Base-by-base conservation (phyloP, 1,140 invertebrate genomes). In the Drosophila insularis region DNA sequence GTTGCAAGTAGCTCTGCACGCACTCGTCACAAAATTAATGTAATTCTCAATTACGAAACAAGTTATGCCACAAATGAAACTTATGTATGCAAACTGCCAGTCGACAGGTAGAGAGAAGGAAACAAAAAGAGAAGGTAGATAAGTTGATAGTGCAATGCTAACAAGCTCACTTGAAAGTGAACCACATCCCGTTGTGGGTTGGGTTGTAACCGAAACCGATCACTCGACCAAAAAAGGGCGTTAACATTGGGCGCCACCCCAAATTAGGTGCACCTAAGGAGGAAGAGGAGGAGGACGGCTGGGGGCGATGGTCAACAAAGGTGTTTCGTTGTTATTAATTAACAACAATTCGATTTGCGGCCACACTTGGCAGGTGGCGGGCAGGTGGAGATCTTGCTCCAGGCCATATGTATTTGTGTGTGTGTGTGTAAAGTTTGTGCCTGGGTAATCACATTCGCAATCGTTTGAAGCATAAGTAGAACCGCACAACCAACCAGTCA, bases 11-110 rank as follows among this genome's bases (percentile, higher is more conserved):
- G 81, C 81, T 86, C 79, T 86, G 82, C 81, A 86, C 81, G 82
- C 84, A 86, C 82, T 89, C 81, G 82, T 87, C 75, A 62, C 72
- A 55, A 89, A 89, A 84, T 79, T 80, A 89, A 89, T 89, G 84
- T 84, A 85, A 89, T 89, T 89, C 84, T 89, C 80, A 89, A 89
- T 89, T 87, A 89, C 85, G 73, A 84, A 87, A 87, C 84, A 72
- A 87, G 84, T 87, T 87, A 87, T 87, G 84, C 85, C 84, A 89
- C 84, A 87, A 84, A 84, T 80, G 35, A 37, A 89, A 84, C 27
- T 27, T 27, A 72, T 75, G 76, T 76, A 79, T 74, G 76, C 76
- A 71, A 69, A 77, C 13, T n/a, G n/a, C n/a, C n/a, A 37, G 35
- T 11, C 11, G 46, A 60, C 55, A 54, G 37, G 40, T 35, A 70